phyloP scores from a whole-genome alignment of 2,888 invertebrate genomes.

The Tiliacea citrago region DNA sequence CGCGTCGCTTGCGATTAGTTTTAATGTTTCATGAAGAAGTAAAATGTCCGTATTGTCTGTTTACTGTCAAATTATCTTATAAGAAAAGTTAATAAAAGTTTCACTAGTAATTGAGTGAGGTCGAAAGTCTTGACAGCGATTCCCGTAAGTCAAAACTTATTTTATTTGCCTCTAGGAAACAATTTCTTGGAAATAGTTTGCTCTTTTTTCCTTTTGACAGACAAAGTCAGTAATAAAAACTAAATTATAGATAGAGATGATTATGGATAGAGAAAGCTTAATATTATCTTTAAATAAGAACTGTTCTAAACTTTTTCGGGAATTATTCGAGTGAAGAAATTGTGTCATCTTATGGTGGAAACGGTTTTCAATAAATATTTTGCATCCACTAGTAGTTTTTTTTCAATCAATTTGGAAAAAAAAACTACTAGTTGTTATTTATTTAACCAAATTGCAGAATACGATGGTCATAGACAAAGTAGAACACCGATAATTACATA shows the following conservation, averaged over 20 bases:
- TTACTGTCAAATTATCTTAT: constrained; percentile 52
- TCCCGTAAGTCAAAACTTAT: constrained; percentile 52
- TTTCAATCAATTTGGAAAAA: no score
- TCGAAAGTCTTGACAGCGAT: constrained; percentile 53
- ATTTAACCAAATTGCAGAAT: not conserved
- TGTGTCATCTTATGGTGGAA: not conserved
- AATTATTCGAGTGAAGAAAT: not conserved
- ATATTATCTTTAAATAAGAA: not conserved
- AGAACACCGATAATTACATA: not conserved
- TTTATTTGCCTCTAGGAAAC: constrained; percentile 42
- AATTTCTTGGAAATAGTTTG: constrained; percentile 26
- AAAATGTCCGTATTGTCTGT: constrained; percentile 29
- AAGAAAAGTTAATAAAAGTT: constrained; percentile 53
- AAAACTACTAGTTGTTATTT: no score
- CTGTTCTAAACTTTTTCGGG: no score
- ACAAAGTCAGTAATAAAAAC: constrained; percentile 1
- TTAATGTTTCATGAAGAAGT: constrained; percentile 1
- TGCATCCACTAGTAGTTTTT: not conserved
- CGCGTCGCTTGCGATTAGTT: not conserved
- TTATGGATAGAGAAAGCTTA: not conserved
- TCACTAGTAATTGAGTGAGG: constrained; percentile 58
- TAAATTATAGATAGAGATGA: not conserved
- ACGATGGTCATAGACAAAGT: no score
- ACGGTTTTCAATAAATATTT: no score
- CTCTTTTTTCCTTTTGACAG: constrained; percentile 4